phyloP scores from a whole-genome alignment of 1,140 invertebrate species.

The Bursaphelenchus mucronatus region DNA sequence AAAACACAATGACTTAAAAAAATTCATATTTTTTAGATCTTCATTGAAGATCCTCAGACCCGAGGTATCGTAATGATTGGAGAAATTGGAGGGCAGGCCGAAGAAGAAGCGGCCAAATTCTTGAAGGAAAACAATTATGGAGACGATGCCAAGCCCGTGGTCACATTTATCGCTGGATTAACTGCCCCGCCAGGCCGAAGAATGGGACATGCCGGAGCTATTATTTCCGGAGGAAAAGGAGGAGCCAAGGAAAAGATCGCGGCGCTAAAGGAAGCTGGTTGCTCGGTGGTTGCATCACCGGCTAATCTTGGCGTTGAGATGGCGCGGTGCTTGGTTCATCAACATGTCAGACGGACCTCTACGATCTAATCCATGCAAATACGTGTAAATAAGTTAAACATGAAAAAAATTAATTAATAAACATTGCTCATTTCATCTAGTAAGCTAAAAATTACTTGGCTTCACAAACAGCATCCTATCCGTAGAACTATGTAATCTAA shows the following conservation, averaged over 20 bases:
- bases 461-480: no score
- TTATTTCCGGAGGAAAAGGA: conserved; percentile 94
- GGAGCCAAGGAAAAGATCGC: conserved; percentile 95
- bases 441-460: no score
- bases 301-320: conserved; percentile 35
- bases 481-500: no score
- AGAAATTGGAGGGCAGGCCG: conserved; percentile 94
- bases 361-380: no score
- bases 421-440: no score
- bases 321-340: no score
- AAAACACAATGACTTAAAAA: no score
- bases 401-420: no score
- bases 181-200: conserved; percentile 91
- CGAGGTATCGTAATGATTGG: conserved; percentile 94
- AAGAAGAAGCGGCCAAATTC: conserved; percentile 91
- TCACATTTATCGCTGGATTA: conserved; percentile 93
- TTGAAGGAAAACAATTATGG: conserved; percentile 80
- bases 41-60: conserved; percentile 82
- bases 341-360: no score
- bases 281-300: conserved; percentile 38
- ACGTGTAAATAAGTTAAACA: no score
- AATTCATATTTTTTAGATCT: conserved; percentile 68
- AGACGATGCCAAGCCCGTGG: conserved; percentile 88
- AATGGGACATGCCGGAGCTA: conserved; percentile 98
- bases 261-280: conserved; percentile 70